Evolutionary conservation across 1,140 invertebrate species (phyloP), one percentile per base, ranked within the genome.

Genomic region (Magallana ariakensis): DNA sequence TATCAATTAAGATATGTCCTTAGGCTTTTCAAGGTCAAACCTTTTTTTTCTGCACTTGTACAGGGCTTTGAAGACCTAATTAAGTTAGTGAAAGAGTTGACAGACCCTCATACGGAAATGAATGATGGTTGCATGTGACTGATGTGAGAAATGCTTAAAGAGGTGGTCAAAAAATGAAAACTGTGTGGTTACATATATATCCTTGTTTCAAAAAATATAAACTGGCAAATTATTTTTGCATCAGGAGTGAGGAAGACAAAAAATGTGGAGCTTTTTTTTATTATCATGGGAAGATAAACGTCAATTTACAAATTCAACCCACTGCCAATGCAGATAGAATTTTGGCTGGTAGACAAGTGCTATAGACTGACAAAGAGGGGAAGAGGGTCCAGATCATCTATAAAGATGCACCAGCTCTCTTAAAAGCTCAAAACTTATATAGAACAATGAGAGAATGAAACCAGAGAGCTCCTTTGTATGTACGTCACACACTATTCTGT

Each of bases 11-110:
- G 22, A 19, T 10, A 33, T 11, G 66, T 75, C 66, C 66, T 75
- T 75, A 75, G 66, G 66, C 66, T 75, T 75, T 75, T 75, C 66
- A 75, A 75, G 66, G 66, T 75, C 66, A 75, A 26, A 26, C 33
- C 22, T 75, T 4, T 5, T n/a, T n/a, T 62, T 62, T 26, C 9
- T 75, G 66, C 22, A 75, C 66, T 26, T 8, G 11, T 33, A 9
- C 22, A 75, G 11, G 33, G 66, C 22, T 75, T 75, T 75, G 19
- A 75, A 75, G 66, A 75, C 66, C 66, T 75, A 11, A 75, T 75
- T 75, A 75, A 75, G 7, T 26, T 33, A 11, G 66, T 75, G 22
- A 75, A 75, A 22, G 22, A 75, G 66, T 33, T 75, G 9, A 9
- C 13, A 26, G 66, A 19, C 13, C 33, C 22, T 33, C 19, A 13